Conservation (phyloP, 2,888 invertebrate species). For the Norana najaformis region DNA sequence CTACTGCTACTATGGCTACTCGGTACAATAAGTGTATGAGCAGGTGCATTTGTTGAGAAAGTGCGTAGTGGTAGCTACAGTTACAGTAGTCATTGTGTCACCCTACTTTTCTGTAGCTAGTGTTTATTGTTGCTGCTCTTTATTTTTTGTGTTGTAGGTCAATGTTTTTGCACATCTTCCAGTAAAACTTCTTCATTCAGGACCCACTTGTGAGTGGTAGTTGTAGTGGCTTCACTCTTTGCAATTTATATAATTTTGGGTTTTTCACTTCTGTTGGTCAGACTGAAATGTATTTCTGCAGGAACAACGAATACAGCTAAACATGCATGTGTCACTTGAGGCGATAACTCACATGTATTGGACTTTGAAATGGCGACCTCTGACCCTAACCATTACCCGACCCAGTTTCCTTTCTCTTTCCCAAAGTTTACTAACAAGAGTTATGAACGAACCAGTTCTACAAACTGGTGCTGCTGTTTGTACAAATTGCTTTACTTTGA, state of each 20-base stretch:
- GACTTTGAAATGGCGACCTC: neutral
- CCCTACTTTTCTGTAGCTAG: neutral
- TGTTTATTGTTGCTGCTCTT: neutral
- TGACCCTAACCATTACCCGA: neutral
- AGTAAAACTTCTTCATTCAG: neutral
- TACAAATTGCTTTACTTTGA: neutral
- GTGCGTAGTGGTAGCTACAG: slow-evolving; percentile 4
- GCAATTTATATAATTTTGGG: neutral
- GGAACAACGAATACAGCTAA: neutral
- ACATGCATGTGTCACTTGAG: neutral
- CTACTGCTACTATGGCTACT: neutral
- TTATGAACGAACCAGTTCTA: neutral
- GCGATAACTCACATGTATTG: neutral
- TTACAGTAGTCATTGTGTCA: neutral
- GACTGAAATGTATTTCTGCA: no score
- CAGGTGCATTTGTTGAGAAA: neutral
- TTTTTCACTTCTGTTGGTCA: neutral
- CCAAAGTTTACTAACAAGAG: neutral
- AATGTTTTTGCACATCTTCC: neutral
- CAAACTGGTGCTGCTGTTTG: neutral
- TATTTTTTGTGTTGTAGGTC: neutral
- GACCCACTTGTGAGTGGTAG: neutral
- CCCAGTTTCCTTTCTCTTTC: neutral
- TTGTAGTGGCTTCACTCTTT: neutral
- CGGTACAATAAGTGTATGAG: neutral